Evolutionary conservation across 2,888 invertebrate species (phyloP).

Genomic region (Drosophila aldrichi): DNA sequence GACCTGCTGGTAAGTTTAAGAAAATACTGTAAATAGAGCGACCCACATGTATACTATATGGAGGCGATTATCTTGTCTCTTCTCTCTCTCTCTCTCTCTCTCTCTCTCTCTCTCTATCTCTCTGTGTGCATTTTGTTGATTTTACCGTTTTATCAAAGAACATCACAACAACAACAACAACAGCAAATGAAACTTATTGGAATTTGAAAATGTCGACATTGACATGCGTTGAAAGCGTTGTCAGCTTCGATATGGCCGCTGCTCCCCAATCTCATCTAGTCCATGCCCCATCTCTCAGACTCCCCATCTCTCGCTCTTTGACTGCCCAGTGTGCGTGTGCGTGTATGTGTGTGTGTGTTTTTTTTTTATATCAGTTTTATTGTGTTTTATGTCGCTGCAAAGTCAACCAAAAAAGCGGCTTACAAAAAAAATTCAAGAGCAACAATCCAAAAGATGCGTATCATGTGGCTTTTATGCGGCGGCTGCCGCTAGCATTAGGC

Average conservation of each 20-base stretch:
- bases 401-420: constrained; percentile 61
- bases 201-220: constrained; percentile 71
- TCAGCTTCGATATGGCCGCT: constrained; percentile 31
- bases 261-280: constrained; percentile 3
- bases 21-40: constrained; percentile 10
- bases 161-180: constrained; percentile 32
- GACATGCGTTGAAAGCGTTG: constrained; percentile 65
- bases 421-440: constrained; percentile 57
- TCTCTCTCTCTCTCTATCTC: no score
- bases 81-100: neutral
- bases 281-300: neutral
- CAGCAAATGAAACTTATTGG: constrained; percentile 59
- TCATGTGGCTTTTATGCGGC: constrained; percentile 61
- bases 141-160: constrained; percentile 53
- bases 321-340: constrained; percentile 1
- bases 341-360: neutral
- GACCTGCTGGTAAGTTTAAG: constrained; percentile 44
- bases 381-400: constrained; percentile 68
- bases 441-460: constrained; percentile 73
- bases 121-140: constrained; percentile 26
- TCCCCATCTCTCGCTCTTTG: neutral
- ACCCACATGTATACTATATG: neutral
- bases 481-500: constrained; percentile 44
- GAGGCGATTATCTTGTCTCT: constrained; percentile 4
- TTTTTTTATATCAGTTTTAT: constrained; percentile 62